Percentiles rank a stretch among this genome's conserved stretches.
phyloP scores from a whole-genome alignment of 2,113 vertebrate species.

The Megaptera novaeangliae region DNA sequence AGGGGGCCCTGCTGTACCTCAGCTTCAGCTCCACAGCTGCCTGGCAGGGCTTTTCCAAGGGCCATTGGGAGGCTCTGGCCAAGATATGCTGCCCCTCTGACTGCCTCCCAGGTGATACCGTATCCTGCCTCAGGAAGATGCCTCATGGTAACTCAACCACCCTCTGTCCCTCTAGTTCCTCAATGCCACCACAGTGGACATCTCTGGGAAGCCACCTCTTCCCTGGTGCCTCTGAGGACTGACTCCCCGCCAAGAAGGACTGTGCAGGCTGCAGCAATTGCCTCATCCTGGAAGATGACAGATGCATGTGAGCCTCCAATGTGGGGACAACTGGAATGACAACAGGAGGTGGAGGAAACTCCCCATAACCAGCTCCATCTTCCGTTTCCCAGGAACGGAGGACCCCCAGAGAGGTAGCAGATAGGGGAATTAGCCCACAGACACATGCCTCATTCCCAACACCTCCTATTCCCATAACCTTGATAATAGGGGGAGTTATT shows the following conservation, averaged over 20 bases:
- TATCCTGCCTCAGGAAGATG: background rate
- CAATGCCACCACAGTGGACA: background rate
- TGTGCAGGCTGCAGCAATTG: background rate
- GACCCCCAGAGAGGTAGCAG: background rate
- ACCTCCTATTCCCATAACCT: background rate
- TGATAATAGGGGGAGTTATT: background rate
- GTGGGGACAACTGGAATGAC: background rate
- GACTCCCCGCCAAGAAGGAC: background rate
- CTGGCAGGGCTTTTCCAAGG: background rate
- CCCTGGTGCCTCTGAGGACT: background rate
- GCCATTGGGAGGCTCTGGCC: background rate
- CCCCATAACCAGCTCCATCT: background rate
- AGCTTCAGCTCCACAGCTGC: background rate
- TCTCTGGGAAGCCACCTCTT: background rate
- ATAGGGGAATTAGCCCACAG: background rate
- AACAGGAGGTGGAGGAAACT: background rate
- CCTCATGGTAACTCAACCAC: fast-evolving
- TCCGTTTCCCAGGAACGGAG: background rate
- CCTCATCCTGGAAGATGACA: background rate
- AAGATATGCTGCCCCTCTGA: background rate
- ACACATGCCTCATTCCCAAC: background rate
- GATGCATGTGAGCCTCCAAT: background rate
- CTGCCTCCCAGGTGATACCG: background rate
- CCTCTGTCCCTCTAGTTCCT: background rate
- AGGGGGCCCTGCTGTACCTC: no score